Conservation (phyloP, 2,888 invertebrate genomes). For the Cheilosia scutellata region DNA sequence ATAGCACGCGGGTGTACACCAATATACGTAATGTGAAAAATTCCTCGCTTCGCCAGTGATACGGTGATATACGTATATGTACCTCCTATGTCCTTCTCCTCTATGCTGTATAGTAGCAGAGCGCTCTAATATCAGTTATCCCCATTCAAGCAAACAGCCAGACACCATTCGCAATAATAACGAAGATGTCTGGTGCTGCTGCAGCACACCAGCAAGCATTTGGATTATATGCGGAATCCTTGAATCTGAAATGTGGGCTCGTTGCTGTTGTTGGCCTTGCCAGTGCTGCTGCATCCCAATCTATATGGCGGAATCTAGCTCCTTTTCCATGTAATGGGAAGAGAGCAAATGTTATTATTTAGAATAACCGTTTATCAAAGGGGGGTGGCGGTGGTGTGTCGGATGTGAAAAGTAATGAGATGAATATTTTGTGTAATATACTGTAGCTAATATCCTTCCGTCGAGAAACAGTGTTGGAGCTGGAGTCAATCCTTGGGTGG, state of each 20-base stretch:
- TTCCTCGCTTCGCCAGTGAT: constrained; percentile 29
- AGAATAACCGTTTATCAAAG: constrained; percentile 68
- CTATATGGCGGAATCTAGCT: constrained; percentile 27
- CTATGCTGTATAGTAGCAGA: constrained; percentile 15
- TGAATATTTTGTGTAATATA: constrained; percentile 70
- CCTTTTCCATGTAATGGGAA: constrained; percentile 39
- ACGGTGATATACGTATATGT: neutral
- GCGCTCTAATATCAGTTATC: constrained; percentile 59
- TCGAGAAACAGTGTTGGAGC: constrained; percentile 17
- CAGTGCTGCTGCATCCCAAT: constrained; percentile 44
- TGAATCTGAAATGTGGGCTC: constrained; percentile 47
- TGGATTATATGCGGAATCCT: constrained; percentile 40
- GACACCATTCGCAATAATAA: constrained; percentile 48
- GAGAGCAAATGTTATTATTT: constrained; percentile 72
- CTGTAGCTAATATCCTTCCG: constrained; percentile 54
- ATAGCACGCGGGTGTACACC: constrained; percentile 28
- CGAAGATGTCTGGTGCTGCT: constrained; percentile 45
- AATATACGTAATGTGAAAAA: constrained; percentile 50
- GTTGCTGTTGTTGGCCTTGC: constrained; percentile 18
- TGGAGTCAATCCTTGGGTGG: constrained; percentile 52
- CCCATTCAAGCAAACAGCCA: constrained; percentile 32
- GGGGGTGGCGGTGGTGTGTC: constrained; percentile 26
- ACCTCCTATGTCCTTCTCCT: neutral
- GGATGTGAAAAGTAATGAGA: constrained; percentile 72
- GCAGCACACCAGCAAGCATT: constrained; percentile 45